A percentile compares a stretch with the other conserved stretches of the same genome.
Conservation (phyloP, 2,113 vertebrate genomes). For the Porphyrio hochstetteri region DNA sequence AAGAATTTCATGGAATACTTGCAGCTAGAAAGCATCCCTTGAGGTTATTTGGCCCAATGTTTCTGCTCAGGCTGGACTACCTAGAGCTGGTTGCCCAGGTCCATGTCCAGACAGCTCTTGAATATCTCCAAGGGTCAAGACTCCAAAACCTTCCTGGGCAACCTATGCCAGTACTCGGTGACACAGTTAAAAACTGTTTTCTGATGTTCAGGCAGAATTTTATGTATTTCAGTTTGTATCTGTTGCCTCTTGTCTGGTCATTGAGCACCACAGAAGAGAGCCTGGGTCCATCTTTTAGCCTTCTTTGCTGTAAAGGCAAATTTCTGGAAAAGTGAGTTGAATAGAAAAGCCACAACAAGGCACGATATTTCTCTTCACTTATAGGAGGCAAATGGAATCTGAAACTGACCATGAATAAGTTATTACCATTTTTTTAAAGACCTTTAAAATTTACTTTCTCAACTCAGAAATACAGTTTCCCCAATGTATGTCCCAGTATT, state of each 20-base stretch:
- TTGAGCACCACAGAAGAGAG: background rate
- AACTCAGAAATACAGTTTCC: background rate
- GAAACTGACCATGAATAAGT: background rate
- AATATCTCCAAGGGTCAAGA: background rate
- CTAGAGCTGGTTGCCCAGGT: background rate
- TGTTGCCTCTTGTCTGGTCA: background rate
- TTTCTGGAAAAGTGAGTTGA: background rate
- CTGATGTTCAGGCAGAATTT: background rate
- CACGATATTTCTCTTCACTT: background rate
- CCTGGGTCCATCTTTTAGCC: background rate
- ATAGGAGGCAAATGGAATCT: background rate
- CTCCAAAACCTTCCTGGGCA: background rate
- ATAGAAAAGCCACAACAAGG: background rate
- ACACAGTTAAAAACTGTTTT: background rate
- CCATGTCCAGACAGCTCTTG: background rate
- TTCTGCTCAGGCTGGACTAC: background rate
- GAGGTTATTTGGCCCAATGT: background rate
- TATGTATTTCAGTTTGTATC: background rate
- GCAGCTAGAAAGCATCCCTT: background rate
- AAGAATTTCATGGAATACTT: background rate
- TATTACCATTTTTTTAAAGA: background rate
- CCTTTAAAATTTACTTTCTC: background rate
- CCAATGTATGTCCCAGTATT: background rate
- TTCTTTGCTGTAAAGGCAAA: background rate
- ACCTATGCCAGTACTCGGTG: background rate